A percentile compares a stretch with the other conserved stretches of the same genome.
Evolutionary conservation across 2,797 vertebrate species (phyloP).

Genomic region (Pseudocheirus occidentalis): DNA sequence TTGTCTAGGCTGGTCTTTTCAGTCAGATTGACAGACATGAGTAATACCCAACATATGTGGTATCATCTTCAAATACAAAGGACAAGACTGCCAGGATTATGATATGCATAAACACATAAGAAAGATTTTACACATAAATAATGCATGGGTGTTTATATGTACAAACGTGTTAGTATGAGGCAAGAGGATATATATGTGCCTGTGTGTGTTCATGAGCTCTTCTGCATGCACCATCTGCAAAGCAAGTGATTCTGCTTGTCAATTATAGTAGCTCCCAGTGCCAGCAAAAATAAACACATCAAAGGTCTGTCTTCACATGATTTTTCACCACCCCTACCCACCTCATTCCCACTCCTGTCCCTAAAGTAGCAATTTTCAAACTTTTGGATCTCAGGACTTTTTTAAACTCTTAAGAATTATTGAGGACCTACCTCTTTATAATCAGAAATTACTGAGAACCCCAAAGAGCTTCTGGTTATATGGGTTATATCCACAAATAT

Average conservation of each 20-base stretch:
- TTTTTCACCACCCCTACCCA: slow-evolving; percentile 60
- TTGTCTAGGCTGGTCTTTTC: slow-evolving; percentile 20
- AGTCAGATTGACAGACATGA: slow-evolving; percentile 12
- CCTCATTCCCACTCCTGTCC: slow-evolving; percentile 24
- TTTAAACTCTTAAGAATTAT: neutral
- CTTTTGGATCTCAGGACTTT: neutral
- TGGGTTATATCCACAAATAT: neutral
- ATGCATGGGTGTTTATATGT: accelerated
- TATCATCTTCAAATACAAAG: neutral
- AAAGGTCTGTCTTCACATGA: slow-evolving; percentile 27
- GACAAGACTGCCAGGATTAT: neutral
- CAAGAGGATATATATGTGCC: neutral
- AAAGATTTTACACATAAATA: neutral
- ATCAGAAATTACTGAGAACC: neutral
- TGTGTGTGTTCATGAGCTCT: accelerated
- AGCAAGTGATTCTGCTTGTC: slow-evolving; percentile 40
- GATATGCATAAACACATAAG: neutral
- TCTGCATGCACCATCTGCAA: slow-evolving; percentile 38
- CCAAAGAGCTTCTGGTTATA: neutral
- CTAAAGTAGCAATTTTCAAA: neutral
- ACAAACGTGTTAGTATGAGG: neutral
- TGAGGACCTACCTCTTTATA: neutral
- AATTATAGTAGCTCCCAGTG: slow-evolving; percentile 4
- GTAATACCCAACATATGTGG: neutral
- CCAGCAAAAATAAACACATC: slow-evolving; percentile 66